Evolutionary conservation across 2,888 invertebrate genomes (phyloP).

Genomic region (Drosophila suboccidentalis): DNA sequence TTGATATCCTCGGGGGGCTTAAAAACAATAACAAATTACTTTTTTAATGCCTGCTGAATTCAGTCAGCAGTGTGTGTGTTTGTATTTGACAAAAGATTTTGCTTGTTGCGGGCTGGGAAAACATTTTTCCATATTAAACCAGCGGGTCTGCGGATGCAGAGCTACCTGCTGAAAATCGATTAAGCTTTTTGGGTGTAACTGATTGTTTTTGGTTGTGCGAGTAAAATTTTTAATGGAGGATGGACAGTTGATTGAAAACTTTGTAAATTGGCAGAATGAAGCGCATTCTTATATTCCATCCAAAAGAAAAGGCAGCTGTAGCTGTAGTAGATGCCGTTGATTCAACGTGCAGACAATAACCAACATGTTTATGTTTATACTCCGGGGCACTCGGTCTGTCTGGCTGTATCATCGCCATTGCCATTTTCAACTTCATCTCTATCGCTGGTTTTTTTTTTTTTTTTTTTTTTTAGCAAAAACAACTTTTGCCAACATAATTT

Average conservation of each 20-base stretch:
- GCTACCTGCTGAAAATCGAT: constrained; percentile 70
- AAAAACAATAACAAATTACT: constrained; percentile 69
- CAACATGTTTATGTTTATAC: constrained; percentile 65
- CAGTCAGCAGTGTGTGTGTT: constrained; percentile 26
- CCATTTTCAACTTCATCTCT: neutral
- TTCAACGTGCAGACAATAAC: constrained; percentile 60
- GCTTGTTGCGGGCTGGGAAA: constrained; percentile 61
- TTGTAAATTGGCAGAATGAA: constrained; percentile 35
- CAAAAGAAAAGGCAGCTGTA: constrained; percentile 18
- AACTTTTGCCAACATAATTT: constrained; percentile 41
- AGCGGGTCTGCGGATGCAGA: constrained; percentile 43
- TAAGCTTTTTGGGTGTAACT: constrained; percentile 68
- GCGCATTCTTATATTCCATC: neutral
- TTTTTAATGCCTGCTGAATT: constrained; percentile 32
- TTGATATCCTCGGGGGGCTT: constrained; percentile 62
- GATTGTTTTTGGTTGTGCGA: constrained; percentile 59
- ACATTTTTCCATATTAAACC: constrained; percentile 70
- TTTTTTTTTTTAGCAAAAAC: constrained; percentile 4
- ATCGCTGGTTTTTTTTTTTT: constrained; percentile 16
- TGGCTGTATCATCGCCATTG: neutral
- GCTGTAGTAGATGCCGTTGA: constrained; percentile 25
- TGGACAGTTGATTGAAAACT: constrained; percentile 65
- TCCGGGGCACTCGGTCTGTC: constrained; percentile 43
- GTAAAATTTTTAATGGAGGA: constrained; percentile 22
- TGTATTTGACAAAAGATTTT: constrained; percentile 61